Conservation (phyloP, 2,888 invertebrate genomes). For the Hyalella azteca region DNA sequence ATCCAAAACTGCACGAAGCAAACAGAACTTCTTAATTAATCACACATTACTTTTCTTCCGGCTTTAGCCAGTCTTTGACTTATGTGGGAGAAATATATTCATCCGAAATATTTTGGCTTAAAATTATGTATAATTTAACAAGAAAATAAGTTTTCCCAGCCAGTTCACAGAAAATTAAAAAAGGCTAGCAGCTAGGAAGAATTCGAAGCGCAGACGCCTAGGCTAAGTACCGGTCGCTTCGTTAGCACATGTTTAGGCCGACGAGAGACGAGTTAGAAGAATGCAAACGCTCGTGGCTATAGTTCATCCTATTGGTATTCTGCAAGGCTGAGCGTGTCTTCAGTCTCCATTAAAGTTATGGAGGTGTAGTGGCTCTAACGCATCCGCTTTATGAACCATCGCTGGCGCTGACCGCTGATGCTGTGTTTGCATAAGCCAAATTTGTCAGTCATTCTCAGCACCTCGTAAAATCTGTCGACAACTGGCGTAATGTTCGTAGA, state of each 20-base stretch:
- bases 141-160: background rate
- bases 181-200: background rate
- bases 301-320: constrained; percentile 29
- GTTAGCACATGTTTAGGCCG: constrained; percentile 22
- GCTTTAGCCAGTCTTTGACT: too few species aligned
- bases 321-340: constrained; percentile 8
- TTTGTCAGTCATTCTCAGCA: constrained; percentile 34
- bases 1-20: too few species aligned
- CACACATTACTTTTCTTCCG: too few species aligned
- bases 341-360: constrained; percentile 36
- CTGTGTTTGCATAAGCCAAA: constrained; percentile 35
- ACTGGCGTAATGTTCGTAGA: constrained; percentile 15
- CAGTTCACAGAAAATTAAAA: background rate
- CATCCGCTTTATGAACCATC: constrained; percentile 34
- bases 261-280: background rate
- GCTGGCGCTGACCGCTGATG: constrained; percentile 20
- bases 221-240: background rate
- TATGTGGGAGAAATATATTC: too few species aligned
- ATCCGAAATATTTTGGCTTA: too few species aligned
- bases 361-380: constrained; percentile 33
- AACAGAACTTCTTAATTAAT: too few species aligned
- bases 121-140: too few species aligned
- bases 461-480: constrained; percentile 27
- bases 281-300: constrained; percentile 27
- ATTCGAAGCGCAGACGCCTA: background rate